Base-by-base conservation (phyloP, 2,888 invertebrate genomes). In the Acleris literana region DNA sequence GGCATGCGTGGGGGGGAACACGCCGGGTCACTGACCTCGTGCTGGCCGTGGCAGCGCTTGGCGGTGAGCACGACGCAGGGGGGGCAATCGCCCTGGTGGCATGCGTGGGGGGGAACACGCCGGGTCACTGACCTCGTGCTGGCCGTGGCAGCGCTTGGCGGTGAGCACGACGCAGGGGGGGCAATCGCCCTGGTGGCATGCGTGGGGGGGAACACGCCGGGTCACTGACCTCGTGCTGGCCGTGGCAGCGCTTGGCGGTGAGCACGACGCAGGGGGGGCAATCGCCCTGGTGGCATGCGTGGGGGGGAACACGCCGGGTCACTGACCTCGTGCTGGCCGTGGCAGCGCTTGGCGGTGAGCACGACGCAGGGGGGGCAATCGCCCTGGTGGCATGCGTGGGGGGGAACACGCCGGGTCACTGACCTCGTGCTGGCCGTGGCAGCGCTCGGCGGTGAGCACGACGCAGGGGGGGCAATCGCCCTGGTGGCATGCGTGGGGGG, bases 251-350 rank as follows among this genome's bases (percentile, higher is more conserved):
- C 77, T 96, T 96, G 66, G 95, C 94, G 3, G 96, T 96, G 25
- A 98, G 94, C 58, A 96, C 94, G 44, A 96, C 95, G 84, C 98
- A 98, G 0, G 97, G 97, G 16, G 98, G 97, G 82, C 98, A 98
- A 16, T 71, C 80, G 46, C 87, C 76, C 46, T 44, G 16, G 44
- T 44, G 44, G 44, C 44, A 43, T 22, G 49, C 18, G 18, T n/a
- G 51, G 18, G 13, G 18, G 16, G 20, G 5, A 3, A 0, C n/a
- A n/a, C n/a, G 25, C 6, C 5, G 51, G 17, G 18, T 20, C 16
- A 20, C 51, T 51, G 18, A 17, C 17, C 18, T 17, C 17, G 18
- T 51, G 20, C 9, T 51, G 51, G 43, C 43, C 43, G 43, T 95
- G 95, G 80, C 98, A 98, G 93, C 94, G 94, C 77, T 96, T 96